A percentile compares a stretch with the other conserved stretches of the same genome.
phyloP scores from a whole-genome alignment of 2,888 invertebrate genomes.

The Poecilobothrus nobilitatus region DNA sequence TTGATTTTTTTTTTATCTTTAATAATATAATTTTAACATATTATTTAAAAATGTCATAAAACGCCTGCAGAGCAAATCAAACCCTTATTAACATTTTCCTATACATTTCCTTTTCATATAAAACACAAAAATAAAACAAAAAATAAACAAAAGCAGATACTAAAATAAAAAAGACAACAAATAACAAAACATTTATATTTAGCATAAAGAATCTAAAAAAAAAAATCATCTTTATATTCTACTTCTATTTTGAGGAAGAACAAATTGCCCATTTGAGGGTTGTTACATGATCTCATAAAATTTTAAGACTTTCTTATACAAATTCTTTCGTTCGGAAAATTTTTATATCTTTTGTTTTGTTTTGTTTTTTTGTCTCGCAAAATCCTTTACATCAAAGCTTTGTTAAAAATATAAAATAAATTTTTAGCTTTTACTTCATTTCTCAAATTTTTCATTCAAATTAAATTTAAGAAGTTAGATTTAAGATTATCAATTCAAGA shows the following conservation, averaged over 20 bases:
- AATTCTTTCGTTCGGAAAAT: not conserved
- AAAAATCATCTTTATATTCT: slow-evolving; percentile 7
- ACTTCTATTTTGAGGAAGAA: slow-evolving; percentile 39
- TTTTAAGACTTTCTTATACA: not conserved
- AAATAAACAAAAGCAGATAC: not conserved
- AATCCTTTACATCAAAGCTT: too few species aligned
- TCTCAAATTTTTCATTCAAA: too few species aligned
- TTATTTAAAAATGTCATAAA: not conserved
- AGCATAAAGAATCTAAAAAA: not conserved
- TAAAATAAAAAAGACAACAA: too few species aligned
- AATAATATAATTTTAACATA: not conserved
- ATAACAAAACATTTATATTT: not conserved
- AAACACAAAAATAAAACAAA: not conserved
- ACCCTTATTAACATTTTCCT: slow-evolving; percentile 2
- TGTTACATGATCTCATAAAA: slow-evolving; percentile 29
- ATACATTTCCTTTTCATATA: not conserved
- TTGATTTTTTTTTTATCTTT: not conserved
- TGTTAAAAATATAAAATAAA: too few species aligned
- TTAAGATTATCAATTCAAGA: too few species aligned
- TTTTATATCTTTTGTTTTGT: not conserved
- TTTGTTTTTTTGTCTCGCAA: too few species aligned
- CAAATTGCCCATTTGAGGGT: slow-evolving; percentile 46
- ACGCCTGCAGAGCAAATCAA: slow-evolving; percentile 4
- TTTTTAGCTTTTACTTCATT: too few species aligned
- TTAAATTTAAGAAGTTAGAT: too few species aligned